Percentiles rank a stretch among this genome's conserved stretches.
phyloP scores from a whole-genome alignment of 2,888 invertebrate species.

The Tenthredo scrophulariae region DNA sequence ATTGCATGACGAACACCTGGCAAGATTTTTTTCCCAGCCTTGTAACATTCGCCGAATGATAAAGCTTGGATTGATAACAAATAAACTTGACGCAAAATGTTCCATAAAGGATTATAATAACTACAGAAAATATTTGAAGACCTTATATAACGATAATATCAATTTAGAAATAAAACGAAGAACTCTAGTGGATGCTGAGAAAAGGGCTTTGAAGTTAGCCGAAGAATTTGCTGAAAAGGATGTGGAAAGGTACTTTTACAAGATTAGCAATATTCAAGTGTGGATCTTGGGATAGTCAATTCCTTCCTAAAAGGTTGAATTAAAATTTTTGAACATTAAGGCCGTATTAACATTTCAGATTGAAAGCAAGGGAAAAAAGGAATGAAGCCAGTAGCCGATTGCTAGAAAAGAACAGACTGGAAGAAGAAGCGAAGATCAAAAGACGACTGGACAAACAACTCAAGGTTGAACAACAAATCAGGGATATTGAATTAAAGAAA shows the following conservation, averaged over 20 bases:
- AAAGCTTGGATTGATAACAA: slow-evolving; percentile 72
- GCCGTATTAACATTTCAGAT: slow-evolving; percentile 54
- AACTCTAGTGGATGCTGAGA: slow-evolving; percentile 59
- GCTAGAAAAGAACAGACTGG: slow-evolving; percentile 52
- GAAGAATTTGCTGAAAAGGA: slow-evolving; percentile 64
- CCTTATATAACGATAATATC: slow-evolving; percentile 67
- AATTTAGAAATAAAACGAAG: slow-evolving; percentile 64
- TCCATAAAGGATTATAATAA: slow-evolving; percentile 77
- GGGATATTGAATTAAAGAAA: slow-evolving; percentile 51
- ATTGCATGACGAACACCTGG: slow-evolving; percentile 73
- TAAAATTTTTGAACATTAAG: neutral
- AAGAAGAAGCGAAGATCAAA: slow-evolving; percentile 55
- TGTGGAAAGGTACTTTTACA: slow-evolving; percentile 60
- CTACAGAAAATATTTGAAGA: slow-evolving; percentile 76
- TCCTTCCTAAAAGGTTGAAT: neutral
- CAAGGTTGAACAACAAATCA: slow-evolving; percentile 55
- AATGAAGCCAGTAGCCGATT: slow-evolving; percentile 41
- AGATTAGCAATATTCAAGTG: neutral
- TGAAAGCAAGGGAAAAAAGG: slow-evolving; percentile 58
- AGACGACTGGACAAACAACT: slow-evolving; percentile 57
- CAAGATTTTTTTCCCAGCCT: slow-evolving; percentile 65
- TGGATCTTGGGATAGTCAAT: neutral
- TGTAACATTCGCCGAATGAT: slow-evolving; percentile 60
- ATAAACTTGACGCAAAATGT: slow-evolving; percentile 76
- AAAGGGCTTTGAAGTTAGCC: slow-evolving; percentile 61